These are phyloP conservation scores for Zaprionus inermis DNA, from an alignment of 1,140 invertebrate species.

Conservation along the genomic window DNA sequence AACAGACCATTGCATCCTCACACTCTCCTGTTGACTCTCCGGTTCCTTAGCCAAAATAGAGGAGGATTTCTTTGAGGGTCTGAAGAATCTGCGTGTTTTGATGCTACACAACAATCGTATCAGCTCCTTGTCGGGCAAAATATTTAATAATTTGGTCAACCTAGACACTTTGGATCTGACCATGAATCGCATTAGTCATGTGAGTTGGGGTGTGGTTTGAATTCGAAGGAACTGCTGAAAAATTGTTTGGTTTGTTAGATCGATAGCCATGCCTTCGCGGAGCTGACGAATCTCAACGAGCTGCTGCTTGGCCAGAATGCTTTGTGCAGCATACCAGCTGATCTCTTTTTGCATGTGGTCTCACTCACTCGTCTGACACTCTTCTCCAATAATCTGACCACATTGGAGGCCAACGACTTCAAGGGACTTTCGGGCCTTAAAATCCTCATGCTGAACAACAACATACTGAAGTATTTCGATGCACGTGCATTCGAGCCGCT, in stretches of 20 bases:
- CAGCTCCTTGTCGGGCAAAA: slow-evolving; percentile 85
- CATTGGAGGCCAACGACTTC: slow-evolving; percentile 85
- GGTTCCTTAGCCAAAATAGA: slow-evolving; percentile 61
- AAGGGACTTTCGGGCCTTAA: slow-evolving; percentile 86
- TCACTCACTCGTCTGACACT: slow-evolving; percentile 86
- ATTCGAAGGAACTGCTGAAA: no score
- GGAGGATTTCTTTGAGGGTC: slow-evolving; percentile 86
- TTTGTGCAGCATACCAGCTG: slow-evolving; percentile 85
- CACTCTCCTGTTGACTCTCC: neutral
- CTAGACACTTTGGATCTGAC: slow-evolving; percentile 86
- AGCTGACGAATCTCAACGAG: slow-evolving; percentile 85
- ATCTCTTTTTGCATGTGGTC: slow-evolving; percentile 84
- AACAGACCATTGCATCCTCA: no score
- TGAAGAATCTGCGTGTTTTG: slow-evolving; percentile 86
- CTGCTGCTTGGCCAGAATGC: slow-evolving; percentile 87
- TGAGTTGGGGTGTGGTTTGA: slow-evolving; percentile 20
- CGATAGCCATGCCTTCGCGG: slow-evolving; percentile 84
- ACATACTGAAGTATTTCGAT: slow-evolving; percentile 85
- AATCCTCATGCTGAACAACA: slow-evolving; percentile 87
- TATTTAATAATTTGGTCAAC: slow-evolving; percentile 85
- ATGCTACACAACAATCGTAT: slow-evolving; percentile 88
- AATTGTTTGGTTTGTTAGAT: slow-evolving; percentile 57
- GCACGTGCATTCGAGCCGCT: slow-evolving; percentile 85
- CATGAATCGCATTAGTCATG: slow-evolving; percentile 85
- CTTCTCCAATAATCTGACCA: slow-evolving; percentile 87